Base-by-base conservation (phyloP, 2,888 invertebrate species). In the Synanthedon myopaeformis region DNA sequence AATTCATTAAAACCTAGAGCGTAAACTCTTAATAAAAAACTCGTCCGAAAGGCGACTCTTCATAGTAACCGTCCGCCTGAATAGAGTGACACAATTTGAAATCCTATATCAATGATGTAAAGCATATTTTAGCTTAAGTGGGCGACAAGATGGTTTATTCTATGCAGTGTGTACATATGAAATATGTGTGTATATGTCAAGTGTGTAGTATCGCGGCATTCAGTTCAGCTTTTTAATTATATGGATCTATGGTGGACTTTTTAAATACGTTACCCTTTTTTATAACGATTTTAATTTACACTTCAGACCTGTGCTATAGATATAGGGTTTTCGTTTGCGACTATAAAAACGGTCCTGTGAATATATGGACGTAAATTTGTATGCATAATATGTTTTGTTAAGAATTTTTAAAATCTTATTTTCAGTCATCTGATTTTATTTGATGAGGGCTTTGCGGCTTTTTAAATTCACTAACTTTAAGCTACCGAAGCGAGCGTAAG, bases 181-280 rank as follows among this genome's bases (percentile, higher is more conserved):
- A 35, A 35, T 45, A 45, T 45, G 45, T 13, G 13, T 45, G 45
- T 45, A 3, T 45, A 14, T 45, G 45, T 45, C 45, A 45, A 45
- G 60, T 51, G 60, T 56, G 60, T 56, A 58, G 58, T 64, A 63
- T 65, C 65, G 58, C 62, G 63, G 56, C 60, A 67, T 72, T 70
- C 63, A 73, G 65, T 64, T 59, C 64, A 58, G 61, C 65, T 65
- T 67, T 69, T 70, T 72, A 70, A 74, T 74, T 70, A 67, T 61
- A 69, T 61, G 63, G 65, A 67, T 60, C 60, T 58, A 53, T 28
- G 56, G 52, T 12, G 13, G 52, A 41, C 57, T 60, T 60, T 59
- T 45, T 45, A 45, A 45, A 45, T 12, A 45, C 45, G 13, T 45
- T 45, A 12, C 58, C 42, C 4, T 45, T 52, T 58, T 62, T 59